These are phyloP conservation scores for Eurystomus gularis DNA, from an alignment of 2,113 vertebrate species.

Conservation along the genomic window DNA sequence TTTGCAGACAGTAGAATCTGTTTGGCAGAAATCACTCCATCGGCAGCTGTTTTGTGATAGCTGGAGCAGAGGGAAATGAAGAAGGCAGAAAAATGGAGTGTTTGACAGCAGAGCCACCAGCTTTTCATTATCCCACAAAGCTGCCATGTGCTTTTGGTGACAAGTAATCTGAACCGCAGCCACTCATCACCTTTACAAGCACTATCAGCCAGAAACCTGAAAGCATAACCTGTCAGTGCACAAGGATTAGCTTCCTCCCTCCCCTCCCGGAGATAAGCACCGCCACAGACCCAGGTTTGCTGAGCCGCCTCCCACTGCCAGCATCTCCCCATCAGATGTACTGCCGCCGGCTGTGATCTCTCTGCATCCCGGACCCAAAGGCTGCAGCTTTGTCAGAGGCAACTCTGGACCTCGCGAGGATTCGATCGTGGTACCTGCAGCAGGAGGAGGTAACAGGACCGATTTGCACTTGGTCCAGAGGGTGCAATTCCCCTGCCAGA, in stretches of 20 bases:
- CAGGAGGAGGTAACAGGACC: neutral
- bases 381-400: neutral
- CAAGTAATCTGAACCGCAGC: neutral
- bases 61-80: neutral
- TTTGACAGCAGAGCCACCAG: neutral
- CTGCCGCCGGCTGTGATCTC: neutral
- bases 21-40: neutral
- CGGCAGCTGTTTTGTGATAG: neutral
- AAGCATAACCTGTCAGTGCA: neutral
- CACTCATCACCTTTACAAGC: neutral
- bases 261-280: neutral
- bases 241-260: neutral
- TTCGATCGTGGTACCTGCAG: rapidly evolving
- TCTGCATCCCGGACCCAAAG: neutral
- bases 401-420: neutral
- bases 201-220: neutral
- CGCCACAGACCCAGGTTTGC: neutral
- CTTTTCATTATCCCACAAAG: neutral
- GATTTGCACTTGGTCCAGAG: rapidly evolving
- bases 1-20: neutral
- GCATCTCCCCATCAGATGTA: neutral
- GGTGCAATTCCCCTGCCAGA: rapidly evolving
- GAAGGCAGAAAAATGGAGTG: neutral
- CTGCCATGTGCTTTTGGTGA: neutral
- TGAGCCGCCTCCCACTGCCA: neutral